These are phyloP conservation scores for Unio pictorum DNA, from an alignment of 2,888 invertebrate species.

Conservation along the genomic window DNA sequence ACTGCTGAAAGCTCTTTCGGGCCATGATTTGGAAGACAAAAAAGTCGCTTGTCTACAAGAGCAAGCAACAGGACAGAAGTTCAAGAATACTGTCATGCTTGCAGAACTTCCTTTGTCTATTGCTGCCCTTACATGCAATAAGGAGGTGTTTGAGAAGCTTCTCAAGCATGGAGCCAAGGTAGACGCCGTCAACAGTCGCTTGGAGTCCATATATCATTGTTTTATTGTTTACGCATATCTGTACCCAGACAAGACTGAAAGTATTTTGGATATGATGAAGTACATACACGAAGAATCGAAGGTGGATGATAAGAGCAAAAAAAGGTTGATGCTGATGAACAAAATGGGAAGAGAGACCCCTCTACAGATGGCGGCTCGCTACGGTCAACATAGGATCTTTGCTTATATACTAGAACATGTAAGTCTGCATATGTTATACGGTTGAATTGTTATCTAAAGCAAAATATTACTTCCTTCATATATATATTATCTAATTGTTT, in stretches of 20 bases:
- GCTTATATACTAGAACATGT: conserved; percentile 38
- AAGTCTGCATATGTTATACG: too few relatives aligned
- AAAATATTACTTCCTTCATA: too few relatives aligned
- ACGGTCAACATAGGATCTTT: conserved; percentile 41
- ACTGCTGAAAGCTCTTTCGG: conserved; percentile 14
- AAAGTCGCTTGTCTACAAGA: conserved; percentile 19
- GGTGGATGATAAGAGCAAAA: conserved; percentile 9
- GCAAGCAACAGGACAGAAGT: conserved; percentile 25
- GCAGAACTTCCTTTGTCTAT: conserved; percentile 41
- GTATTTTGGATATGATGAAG: conserved; percentile 29
- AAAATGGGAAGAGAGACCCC: conserved; percentile 40
- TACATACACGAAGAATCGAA: conserved; percentile 20
- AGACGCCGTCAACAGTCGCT: conserved; percentile 23
- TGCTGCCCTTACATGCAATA: conserved; percentile 39
- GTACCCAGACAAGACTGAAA: conserved; percentile 36
- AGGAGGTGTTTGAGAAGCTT: conserved; percentile 31
- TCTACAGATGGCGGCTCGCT: conserved; percentile 43
- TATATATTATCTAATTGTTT: too few relatives aligned
- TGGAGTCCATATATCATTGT: conserved; percentile 2
- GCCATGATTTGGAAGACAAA: conserved; percentile 15
- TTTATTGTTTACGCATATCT: conserved; percentile 36
- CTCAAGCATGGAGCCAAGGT: conserved; percentile 32
- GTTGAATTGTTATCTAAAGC: too few relatives aligned
- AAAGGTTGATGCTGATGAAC: conserved; percentile 43
- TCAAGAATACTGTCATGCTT: conserved; percentile 47